These are phyloP conservation scores for Sebastes schlegelii DNA, from an alignment of 2,113 vertebrate genomes.

Conservation along the genomic window DNA sequence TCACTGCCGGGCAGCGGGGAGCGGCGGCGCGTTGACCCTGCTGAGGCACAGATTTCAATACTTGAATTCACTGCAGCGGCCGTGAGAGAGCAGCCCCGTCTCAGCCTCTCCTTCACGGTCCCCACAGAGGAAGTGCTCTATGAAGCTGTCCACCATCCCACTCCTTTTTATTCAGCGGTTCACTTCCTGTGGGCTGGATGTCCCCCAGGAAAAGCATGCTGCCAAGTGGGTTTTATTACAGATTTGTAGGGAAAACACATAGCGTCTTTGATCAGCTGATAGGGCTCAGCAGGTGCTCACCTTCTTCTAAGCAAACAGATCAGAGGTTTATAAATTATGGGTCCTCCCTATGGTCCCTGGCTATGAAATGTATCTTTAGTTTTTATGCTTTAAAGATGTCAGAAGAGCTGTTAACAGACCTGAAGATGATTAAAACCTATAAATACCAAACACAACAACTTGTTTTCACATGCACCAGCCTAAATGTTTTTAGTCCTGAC, in stretches of 20 bases:
- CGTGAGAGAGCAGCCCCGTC: conserved; percentile 13
- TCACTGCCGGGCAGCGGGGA: conserved; percentile 7
- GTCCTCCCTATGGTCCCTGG: not conserved
- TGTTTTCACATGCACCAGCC: not conserved
- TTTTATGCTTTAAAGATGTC: not conserved
- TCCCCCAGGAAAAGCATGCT: conserved; percentile 22
- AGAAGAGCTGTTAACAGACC: not conserved
- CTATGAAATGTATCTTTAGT: not conserved
- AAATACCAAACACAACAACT: not conserved
- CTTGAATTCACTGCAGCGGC: conserved; percentile 16
- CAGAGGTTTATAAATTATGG: not conserved
- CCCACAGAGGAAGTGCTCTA: conserved; percentile 47
- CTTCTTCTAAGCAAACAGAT: not conserved
- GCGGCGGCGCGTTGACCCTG: conserved; percentile 12
- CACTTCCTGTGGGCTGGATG: conserved; percentile 46
- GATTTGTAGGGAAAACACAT: conserved; percentile 25
- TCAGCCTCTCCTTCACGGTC: conserved; percentile 28
- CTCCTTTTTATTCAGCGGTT: conserved; percentile 46
- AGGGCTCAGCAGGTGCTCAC: not conserved
- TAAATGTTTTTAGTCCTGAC: not conserved
- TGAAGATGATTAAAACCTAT: not conserved
- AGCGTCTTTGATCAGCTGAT: conserved; percentile 25
- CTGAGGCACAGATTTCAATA: conserved; percentile 35
- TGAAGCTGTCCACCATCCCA: conserved; percentile 34
- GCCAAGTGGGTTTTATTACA: conserved; percentile 49